Evolutionary conservation across 2,797 vertebrate species (phyloP), one percentile per base, ranked within the genome.

Genomic region (Microctenopoma stevenorrisi): DNA sequence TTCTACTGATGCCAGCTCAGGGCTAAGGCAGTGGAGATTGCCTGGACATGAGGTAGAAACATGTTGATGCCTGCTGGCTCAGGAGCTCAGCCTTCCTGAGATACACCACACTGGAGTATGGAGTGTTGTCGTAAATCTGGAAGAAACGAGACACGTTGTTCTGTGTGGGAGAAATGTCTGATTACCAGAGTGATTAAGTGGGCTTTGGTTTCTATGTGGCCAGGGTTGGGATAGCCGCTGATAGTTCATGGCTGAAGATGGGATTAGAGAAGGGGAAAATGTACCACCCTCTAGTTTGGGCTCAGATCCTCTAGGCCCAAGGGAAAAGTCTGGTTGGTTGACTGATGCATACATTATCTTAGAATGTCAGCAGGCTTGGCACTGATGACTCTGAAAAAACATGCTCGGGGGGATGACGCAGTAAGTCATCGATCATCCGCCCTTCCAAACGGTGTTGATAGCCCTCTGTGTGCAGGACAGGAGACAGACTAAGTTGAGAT

Each of bases 181-280:
- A 88, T 84, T 86, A 69, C 76, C 66, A 52, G 62, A 70, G 66
- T 69, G 85, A 86, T 89, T 85, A 87, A 81, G 76, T 67, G 64
- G 71, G 68, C 47, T 87, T 79, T 70, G 60, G 79, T 83, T 84
- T 81, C 28, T 57, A 64, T 82, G 64, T 22, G 47, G 79, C 63
- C 53, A 63, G 13, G 58, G 54, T 64, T 74, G 72, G 79, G 68
- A 72, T 74, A 74, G 62, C 26, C 33, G 42, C 61, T 81, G 84
- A 81, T 67, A 64, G 67, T 70, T 72, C 70, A 71, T 79, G 76
- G 81, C 53, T 83, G 51, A 53, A 82, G 72, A 86, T 69, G 73
- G 84, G 86, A 82, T 86, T 85, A 85, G 64, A 79, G 57, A 10
- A 18, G 54, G 57, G 83, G 73, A 48, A 86, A 87, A 86, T 71